These are phyloP conservation scores for Prinia subflava DNA, from an alignment of 2,113 vertebrate species.

Conservation along the genomic window DNA sequence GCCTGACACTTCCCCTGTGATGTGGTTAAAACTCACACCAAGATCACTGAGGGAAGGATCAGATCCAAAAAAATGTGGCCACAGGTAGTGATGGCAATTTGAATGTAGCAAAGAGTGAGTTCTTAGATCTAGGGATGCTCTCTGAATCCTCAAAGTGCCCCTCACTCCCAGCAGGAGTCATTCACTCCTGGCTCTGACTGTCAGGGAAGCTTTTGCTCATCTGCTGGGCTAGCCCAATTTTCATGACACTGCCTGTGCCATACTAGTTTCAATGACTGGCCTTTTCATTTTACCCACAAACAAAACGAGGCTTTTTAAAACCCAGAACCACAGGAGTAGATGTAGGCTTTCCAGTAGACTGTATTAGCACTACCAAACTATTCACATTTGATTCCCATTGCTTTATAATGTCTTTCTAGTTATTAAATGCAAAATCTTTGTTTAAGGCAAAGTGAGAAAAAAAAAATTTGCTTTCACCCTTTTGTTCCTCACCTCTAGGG, in stretches of 20 bases:
- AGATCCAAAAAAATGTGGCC: neutral
- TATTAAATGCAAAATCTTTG: slow-evolving; percentile 12
- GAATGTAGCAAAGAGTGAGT: neutral
- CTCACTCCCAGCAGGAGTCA: neutral
- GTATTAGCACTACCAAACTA: slow-evolving; percentile 8
- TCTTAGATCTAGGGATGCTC: neutral
- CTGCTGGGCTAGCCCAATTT: slow-evolving; percentile 41
- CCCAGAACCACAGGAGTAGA: slow-evolving; percentile 26
- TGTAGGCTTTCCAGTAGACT: neutral
- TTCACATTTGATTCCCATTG: slow-evolving; percentile 9
- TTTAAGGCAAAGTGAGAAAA: slow-evolving; percentile 4
- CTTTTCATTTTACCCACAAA: slow-evolving; percentile 50
- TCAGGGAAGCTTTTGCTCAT: neutral
- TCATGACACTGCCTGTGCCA: slow-evolving; percentile 31
- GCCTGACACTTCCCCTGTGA: neutral
- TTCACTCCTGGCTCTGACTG: too few species aligned
- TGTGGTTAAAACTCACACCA: neutral
- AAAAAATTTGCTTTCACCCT: neutral
- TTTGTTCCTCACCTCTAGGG: neutral
- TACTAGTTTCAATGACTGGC: slow-evolving; percentile 55
- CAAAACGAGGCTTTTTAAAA: slow-evolving; percentile 35
- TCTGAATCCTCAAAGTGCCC: neutral
- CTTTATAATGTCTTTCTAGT: slow-evolving; percentile 47
- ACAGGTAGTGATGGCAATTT: neutral
- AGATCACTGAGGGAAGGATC: neutral